Evolutionary conservation across 1,140 invertebrate species (phyloP), one percentile per base, ranked within the genome.

Genomic region (Drosophila asahinai): DNA sequence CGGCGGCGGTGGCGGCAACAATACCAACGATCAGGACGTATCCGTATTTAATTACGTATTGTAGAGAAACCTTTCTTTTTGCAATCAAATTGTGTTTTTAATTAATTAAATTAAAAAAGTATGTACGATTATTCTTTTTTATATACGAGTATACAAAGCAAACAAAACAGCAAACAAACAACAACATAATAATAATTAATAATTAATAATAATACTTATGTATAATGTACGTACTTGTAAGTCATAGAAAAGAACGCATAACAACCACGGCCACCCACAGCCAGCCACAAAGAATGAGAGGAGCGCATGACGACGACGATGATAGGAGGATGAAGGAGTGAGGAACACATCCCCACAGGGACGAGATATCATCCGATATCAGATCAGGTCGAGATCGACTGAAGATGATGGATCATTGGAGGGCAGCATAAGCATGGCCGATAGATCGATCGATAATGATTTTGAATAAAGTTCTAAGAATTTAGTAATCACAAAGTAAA

Each of bases 41-140:
- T 92, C 91, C 72, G 91, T 92, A 86, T 92, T 92, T 92, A 92
- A 92, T 92, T 92, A 92, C 84, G 91, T 92, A 81, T 91, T 92
- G 91, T 92, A 91, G 87, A 91, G 87, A 90, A 83, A 91, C 67
- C 49, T 80, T 79, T 66, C 86, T 91, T 91, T 70, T 77, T 90
- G 91, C 91, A 92, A 92, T 92, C 86, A 92, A 92, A 92, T 92
- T 92, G 91, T 92, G 86, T 92, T 91, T 91, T 79, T 87, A 89
- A 87, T 89, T 87, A 82, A 86, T 87, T 86, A 83, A 86, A 83
- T 83, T 87, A 80, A 57, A 57, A 87, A 79, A 36, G 9, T 79
- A 76, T 76, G 73, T 87, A 89, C 80, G 80, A 89, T 89, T 84
- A 90, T 90, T 86, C 83, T 89, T 90, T 89, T 89, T 86, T 91